Evolutionary conservation across 2,797 vertebrate species (phyloP).

Genomic region (Saguinus oedipus): DNA sequence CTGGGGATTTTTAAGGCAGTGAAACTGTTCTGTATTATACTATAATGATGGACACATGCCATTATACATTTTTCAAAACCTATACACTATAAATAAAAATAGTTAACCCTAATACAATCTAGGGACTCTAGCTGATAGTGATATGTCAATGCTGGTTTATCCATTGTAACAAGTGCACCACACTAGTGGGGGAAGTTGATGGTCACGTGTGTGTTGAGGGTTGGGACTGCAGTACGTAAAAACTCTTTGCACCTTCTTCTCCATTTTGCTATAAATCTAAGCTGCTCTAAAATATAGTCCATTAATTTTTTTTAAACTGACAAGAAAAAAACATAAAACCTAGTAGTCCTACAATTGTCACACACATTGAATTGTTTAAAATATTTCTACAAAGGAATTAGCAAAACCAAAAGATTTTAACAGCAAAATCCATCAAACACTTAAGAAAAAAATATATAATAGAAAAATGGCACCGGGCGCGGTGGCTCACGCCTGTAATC

Average conservation of each 20-base stretch:
- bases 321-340: background rate
- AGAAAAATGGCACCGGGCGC: background rate
- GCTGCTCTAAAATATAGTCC: background rate
- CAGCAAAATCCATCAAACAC: background rate
- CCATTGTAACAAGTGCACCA: background rate
- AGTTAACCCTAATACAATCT: background rate
- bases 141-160: background rate
- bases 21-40: background rate
- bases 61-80: background rate
- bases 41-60: background rate
- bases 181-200: background rate
- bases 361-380: background rate
- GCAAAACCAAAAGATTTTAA: background rate
- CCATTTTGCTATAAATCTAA: background rate
- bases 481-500: background rate
- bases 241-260: background rate
- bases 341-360: background rate
- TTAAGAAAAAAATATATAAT: background rate
- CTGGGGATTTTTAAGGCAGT: background rate
- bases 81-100: background rate
- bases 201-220: background rate
- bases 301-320: background rate
- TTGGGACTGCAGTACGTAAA: background rate
- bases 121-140: background rate
- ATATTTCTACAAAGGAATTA: background rate